Percentiles rank a stretch among this genome's conserved stretches.
Conservation (phyloP, 2,888 invertebrate genomes). For the Athalia cordata region DNA sequence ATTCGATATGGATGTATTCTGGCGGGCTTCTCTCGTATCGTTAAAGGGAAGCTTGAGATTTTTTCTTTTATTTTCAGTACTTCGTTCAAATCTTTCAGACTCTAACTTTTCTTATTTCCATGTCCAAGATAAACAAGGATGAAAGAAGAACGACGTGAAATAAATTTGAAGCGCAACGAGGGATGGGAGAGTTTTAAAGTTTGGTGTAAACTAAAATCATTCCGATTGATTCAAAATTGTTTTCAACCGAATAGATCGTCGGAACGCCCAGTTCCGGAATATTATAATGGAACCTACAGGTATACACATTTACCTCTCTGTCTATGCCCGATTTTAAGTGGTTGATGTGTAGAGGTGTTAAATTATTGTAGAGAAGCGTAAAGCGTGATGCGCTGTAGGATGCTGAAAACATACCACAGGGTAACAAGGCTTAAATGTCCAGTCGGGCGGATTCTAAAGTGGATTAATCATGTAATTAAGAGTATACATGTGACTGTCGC, state of each 20-base stretch:
- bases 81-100: neutral
- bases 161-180: neutral
- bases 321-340: too few relatives aligned
- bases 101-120: neutral
- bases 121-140: neutral
- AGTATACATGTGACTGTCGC: neutral
- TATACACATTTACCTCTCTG: too few relatives aligned
- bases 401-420: neutral
- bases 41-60: neutral
- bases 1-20: neutral
- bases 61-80: neutral
- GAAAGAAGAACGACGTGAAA: neutral
- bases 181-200: neutral
- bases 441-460: slow-evolving; percentile 15
- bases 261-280: neutral
- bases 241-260: neutral
- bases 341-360: too few relatives aligned
- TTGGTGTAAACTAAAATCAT: too few relatives aligned
- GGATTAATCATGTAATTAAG: slow-evolving; percentile 37
- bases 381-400: neutral
- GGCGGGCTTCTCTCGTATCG: neutral
- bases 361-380: too few relatives aligned
- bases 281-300: too few relatives aligned
- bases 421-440: neutral
- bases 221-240: neutral